phyloP scores from a whole-genome alignment of 2,113 vertebrate species.

The Trogon surrucura region DNA sequence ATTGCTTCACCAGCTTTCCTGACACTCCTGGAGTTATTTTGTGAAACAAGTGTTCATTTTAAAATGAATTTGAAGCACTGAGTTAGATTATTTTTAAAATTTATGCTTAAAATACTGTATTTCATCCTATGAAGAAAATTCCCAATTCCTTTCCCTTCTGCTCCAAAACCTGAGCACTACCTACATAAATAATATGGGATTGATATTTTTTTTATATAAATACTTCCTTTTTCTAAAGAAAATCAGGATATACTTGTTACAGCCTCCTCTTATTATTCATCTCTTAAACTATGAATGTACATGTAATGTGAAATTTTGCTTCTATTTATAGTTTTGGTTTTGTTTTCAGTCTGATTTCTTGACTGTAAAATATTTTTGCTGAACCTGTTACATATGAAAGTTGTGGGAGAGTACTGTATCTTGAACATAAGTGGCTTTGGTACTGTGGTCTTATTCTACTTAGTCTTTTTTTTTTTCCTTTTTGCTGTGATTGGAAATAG shows the following conservation, averaged over 20 bases:
- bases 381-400: slow-evolving; percentile 73
- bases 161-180: slow-evolving; percentile 62
- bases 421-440: slow-evolving; percentile 67
- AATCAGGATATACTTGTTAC: slow-evolving; percentile 51
- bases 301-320: slow-evolving; percentile 75
- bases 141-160: slow-evolving; percentile 19
- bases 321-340: slow-evolving; percentile 69
- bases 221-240: slow-evolving; percentile 38
- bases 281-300: slow-evolving; percentile 71
- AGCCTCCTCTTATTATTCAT: slow-evolving; percentile 52
- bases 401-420: slow-evolving; percentile 65
- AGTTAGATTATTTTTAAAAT: slow-evolving; percentile 11
- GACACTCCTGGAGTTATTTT: slow-evolving; percentile 43
- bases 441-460: slow-evolving; percentile 76
- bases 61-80: slow-evolving; percentile 45
- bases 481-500: slow-evolving; percentile 70
- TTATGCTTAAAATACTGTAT: slow-evolving; percentile 59
- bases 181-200: slow-evolving; percentile 51
- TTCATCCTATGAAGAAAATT: slow-evolving; percentile 41
- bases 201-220: not conserved
- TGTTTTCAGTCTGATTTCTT: slow-evolving; percentile 57
- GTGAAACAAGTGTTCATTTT: not conserved
- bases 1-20: slow-evolving; percentile 30
- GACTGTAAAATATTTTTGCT: slow-evolving; percentile 70
- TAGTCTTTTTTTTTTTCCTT: not conserved